Evolutionary conservation across 2,888 invertebrate species (phyloP).

Genomic region (Heteromurus nitidus): DNA sequence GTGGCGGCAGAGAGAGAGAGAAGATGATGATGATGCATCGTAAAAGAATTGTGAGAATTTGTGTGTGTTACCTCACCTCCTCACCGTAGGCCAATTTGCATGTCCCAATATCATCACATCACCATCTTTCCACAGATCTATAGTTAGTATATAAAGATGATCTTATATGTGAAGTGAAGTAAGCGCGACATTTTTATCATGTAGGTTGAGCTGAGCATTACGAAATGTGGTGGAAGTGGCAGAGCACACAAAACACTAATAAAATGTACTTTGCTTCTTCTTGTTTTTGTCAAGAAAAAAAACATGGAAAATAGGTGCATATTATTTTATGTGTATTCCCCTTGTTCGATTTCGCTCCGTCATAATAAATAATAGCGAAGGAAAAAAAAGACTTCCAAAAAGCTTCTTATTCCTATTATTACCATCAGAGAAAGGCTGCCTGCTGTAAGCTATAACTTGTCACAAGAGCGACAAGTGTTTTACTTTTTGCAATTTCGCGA

Average conservation of each 20-base stretch:
- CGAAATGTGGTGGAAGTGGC: background rate
- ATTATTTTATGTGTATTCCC: too few species aligned
- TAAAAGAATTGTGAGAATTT: constrained; percentile 24
- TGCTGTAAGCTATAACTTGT: too few species aligned
- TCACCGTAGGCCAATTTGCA: constrained; percentile 27
- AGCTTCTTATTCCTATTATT: too few species aligned
- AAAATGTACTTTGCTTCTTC: constrained; percentile 4
- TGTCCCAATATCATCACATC: constrained; percentile 18
- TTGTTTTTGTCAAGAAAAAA: constrained; percentile 8
- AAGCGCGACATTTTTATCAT: background rate
- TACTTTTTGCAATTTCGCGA: too few species aligned
- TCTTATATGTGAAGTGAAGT: background rate
- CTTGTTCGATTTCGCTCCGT: constrained; percentile 21
- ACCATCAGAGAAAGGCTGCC: too few species aligned
- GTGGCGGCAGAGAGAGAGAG: background rate
- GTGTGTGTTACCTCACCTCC: constrained; percentile 25
- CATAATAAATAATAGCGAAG: constrained; percentile 9
- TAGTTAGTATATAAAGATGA: constrained; percentile 17
- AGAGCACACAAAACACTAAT: background rate
- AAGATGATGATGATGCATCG: constrained; percentile 6
- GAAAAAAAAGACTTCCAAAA: background rate
- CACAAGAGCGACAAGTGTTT: too few species aligned
- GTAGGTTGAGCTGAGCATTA: background rate
- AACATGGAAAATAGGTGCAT: too few species aligned
- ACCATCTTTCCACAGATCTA: constrained; percentile 8